Evolutionary conservation across 2,797 vertebrate species (phyloP).

Genomic region (Spheniscus humboldti): DNA sequence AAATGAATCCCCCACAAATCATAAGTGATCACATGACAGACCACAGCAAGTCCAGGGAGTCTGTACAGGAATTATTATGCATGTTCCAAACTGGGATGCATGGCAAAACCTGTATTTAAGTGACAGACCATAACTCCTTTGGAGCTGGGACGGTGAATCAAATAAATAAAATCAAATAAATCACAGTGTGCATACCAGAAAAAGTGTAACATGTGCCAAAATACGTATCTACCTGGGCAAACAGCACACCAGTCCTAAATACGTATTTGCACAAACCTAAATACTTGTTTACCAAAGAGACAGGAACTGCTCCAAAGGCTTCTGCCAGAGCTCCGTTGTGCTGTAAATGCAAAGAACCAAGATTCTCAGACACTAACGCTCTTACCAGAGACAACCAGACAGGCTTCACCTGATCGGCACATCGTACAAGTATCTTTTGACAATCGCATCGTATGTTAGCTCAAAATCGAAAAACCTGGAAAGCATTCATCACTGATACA

Average conservation of each 20-base stretch:
- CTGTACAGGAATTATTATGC: not conserved
- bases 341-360: conserved; percentile 74
- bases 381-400: not conserved
- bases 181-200: not conserved
- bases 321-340: conserved; percentile 73
- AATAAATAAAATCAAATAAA: not conserved
- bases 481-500: not conserved
- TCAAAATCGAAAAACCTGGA: not conserved
- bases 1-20: not conserved
- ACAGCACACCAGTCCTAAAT: conserved; percentile 23
- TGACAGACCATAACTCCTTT: conserved; percentile 6
- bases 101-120: not conserved
- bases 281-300: conserved; percentile 73
- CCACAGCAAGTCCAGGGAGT: not conserved
- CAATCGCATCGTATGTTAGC: not conserved
- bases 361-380: conserved; percentile 42
- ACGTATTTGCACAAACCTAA: conserved; percentile 63
- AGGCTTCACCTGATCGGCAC: not conserved
- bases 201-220: not conserved
- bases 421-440: not conserved
- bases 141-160: not conserved
- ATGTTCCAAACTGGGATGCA: conserved; percentile 24
- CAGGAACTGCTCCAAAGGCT: conserved; percentile 69
- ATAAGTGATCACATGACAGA: not conserved
- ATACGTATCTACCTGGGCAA: conserved; percentile 59